Evolutionary conservation across 2,888 invertebrate species (phyloP), one percentile per base, ranked within the genome.

Genomic region (Frankliniella intonsa): DNA sequence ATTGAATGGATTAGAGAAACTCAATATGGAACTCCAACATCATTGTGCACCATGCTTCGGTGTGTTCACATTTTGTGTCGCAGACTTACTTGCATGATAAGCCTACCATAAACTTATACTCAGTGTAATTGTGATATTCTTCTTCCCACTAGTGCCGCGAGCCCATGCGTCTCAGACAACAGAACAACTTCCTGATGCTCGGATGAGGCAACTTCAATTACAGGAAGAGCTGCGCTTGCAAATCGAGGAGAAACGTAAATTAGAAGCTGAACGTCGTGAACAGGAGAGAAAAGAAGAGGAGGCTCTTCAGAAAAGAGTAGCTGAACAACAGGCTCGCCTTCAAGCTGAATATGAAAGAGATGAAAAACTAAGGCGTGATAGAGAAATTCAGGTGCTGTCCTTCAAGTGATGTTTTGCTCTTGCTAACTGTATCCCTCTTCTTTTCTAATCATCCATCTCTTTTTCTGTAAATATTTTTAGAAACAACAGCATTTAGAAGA

Each of bases 221-320:
- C 69, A 84, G 50, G 84, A 84, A 38, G 83, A 83, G 69, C 51
- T 84, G 3, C 81, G 82, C 7, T 50, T 81, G n/a, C 84, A 84
- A 76, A 84, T 84, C 22, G 84, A 84, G 50, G 84, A 83, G 50
- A 84, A 84, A 17, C 82, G 82, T 8, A 12, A 79, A 51, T 11
- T 83, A 25, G 84, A 84, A 27, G 82, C 80, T 11, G 80, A 83
- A n/a, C 27, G 81, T 50, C 62, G 80, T 19, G 83, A 83, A 49
- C 81, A 79, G 51, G 83, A 82, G 11, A 82, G 27, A 80, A 12
- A 55, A 51, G 82, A 83, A 80, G 84, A 84, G 51, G 82, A 82
- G 55, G 83, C 83, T 8, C 83, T 84, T 14, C 51, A 80, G 17
- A 80, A 82, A 12, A 55, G 82, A 62, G 82, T 82, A 17, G 82